Evolutionary conservation across 2,888 invertebrate genomes (phyloP).

Genomic region (Lampropteryx suffumata): DNA sequence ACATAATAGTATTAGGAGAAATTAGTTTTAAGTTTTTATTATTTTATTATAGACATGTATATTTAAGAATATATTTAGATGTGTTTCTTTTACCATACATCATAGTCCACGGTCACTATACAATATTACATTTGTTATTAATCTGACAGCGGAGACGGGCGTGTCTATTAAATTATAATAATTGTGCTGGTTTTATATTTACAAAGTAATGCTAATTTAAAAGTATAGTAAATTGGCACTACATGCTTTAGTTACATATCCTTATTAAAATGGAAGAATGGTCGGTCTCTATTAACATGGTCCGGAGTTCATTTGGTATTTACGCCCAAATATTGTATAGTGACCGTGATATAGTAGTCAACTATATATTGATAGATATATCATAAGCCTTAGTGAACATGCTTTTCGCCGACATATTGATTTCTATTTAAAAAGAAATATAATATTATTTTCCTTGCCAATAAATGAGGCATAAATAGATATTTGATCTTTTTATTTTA

Average conservation of each 20-base stretch:
- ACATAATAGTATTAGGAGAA: slow-evolving; percentile 62
- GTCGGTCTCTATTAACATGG: too few relatives aligned
- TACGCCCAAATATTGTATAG: slow-evolving; percentile 35
- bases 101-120: slow-evolving; percentile 31
- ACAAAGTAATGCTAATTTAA: neutral
- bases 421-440: slow-evolving; percentile 53
- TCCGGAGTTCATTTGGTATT: neutral
- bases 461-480: slow-evolving; percentile 57
- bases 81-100: slow-evolving; percentile 72
- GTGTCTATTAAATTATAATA: neutral
- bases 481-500: slow-evolving; percentile 42
- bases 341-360: slow-evolving; percentile 61
- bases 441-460: slow-evolving; percentile 55
- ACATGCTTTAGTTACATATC: too few relatives aligned
- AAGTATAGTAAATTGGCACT: too few relatives aligned
- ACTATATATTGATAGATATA: slow-evolving; percentile 59
- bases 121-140: neutral
- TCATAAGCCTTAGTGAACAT: slow-evolving; percentile 64
- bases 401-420: slow-evolving; percentile 64
- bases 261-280: too few relatives aligned
- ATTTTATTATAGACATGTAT: slow-evolving; percentile 65
- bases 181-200: neutral
- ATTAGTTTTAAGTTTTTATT: slow-evolving; percentile 58
- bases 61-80: slow-evolving; percentile 70
- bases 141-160: too few relatives aligned